These are phyloP conservation scores for Heliocidaris erythrogramma DNA, from an alignment of 35 echinoderm and acorn worm genomes.

Conservation along the genomic window DNA sequence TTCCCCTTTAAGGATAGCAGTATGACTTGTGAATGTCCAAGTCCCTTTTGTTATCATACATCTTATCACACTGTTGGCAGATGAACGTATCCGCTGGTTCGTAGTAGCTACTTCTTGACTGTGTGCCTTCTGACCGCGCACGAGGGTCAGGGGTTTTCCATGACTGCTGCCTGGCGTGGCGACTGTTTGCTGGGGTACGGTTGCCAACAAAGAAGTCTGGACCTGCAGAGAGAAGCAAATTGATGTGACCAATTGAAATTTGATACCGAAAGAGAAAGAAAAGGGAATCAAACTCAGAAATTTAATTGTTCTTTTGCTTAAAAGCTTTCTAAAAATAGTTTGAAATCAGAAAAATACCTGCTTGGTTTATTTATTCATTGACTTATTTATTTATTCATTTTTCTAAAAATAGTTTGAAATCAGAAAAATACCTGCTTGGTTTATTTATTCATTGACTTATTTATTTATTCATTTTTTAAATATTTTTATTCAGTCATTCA, in stretches of 20 bases:
- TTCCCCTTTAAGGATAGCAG: slow-evolving; percentile 58
- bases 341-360: background rate
- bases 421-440: background rate
- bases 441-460: background rate
- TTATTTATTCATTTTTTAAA: too few species aligned
- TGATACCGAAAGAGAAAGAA: background rate
- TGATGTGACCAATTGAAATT: background rate
- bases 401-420: background rate
- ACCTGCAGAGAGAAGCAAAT: background rate
- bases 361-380: too few species aligned
- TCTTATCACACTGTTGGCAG: slow-evolving; percentile 92
- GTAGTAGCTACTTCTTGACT: slow-evolving; percentile 51
- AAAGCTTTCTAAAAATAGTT: background rate
- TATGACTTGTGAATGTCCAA: slow-evolving; percentile 97
- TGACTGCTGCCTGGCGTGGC: background rate
- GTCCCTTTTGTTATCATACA: slow-evolving; percentile 91
- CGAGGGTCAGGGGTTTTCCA: background rate
- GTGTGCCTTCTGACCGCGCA: background rate
- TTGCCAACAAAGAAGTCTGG: slow-evolving; percentile 38
- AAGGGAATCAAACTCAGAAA: background rate
- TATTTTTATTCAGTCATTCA: too few species aligned
- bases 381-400: background rate
- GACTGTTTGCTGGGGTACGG: background rate
- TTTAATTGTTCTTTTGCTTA: background rate
- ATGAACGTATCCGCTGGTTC: slow-evolving; percentile 64